These are phyloP conservation scores for Falco punctatus DNA, from an alignment of 2,113 vertebrate species.

Conservation along the genomic window DNA sequence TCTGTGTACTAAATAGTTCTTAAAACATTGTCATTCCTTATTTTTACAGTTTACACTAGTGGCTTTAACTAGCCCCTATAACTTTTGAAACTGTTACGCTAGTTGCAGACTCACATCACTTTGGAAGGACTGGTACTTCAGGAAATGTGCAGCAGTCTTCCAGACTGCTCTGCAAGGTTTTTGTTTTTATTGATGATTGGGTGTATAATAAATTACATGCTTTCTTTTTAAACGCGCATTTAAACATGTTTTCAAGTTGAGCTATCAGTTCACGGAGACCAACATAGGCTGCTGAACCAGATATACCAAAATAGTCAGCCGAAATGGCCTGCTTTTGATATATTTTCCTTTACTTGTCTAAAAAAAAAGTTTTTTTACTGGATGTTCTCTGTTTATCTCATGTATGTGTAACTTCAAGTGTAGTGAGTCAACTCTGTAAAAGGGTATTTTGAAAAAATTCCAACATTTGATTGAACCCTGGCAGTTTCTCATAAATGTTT, in stretches of 20 bases:
- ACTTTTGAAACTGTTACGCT: background rate
- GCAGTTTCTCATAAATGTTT: background rate
- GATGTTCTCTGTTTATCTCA: background rate
- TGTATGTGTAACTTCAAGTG: background rate
- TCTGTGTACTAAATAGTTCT: background rate
- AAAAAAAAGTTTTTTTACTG: background rate
- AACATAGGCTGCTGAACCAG: background rate
- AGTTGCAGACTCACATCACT: background rate
- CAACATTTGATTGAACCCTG: background rate
- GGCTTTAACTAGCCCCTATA: background rate
- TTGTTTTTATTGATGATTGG: background rate
- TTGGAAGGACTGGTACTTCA: background rate
- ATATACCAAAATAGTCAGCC: background rate
- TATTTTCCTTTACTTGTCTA: background rate
- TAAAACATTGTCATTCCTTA: background rate
- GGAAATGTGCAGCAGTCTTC: background rate
- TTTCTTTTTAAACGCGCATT: background rate
- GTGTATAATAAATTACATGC: background rate
- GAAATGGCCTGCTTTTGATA: background rate
- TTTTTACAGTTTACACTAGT: background rate
- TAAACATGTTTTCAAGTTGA: background rate
- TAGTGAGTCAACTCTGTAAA: background rate
- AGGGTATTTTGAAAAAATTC: background rate
- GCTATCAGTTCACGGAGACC: accelerated
- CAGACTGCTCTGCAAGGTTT: background rate